phyloP scores from a whole-genome alignment of 2,888 invertebrate genomes.

The Camponotus fellah region DNA sequence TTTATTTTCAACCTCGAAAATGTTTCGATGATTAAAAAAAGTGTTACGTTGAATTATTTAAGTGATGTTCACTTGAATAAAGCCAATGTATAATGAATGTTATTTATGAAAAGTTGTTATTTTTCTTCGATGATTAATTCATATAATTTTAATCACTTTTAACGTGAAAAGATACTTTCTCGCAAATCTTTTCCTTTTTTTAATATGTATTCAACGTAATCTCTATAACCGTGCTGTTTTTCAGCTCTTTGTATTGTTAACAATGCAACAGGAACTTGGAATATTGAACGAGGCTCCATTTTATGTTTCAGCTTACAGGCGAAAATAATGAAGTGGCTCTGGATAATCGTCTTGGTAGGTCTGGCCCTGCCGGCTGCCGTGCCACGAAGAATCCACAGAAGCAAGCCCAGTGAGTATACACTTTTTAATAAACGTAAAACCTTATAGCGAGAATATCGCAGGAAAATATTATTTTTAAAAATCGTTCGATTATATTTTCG shows the following conservation, averaged over 20 bases:
- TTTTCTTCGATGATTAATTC: background rate
- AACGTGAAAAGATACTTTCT: background rate
- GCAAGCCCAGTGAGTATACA: conserved; percentile 78
- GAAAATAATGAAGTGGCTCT: conserved; percentile 79
- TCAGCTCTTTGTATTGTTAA: background rate
- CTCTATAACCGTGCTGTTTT: background rate
- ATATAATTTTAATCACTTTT: background rate
- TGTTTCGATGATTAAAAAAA: background rate
- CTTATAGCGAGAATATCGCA: background rate
- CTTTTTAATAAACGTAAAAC: background rate
- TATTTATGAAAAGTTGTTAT: background rate
- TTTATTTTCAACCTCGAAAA: background rate
- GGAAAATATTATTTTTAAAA: background rate
- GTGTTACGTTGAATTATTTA: background rate
- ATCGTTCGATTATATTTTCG: background rate
- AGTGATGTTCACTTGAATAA: background rate
- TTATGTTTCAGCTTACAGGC: conserved; percentile 69
- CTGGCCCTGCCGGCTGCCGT: conserved; percentile 79
- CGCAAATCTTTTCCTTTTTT: background rate
- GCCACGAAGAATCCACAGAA: conserved; percentile 79
- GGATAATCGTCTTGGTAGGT: conserved; percentile 78
- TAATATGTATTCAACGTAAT: conserved; percentile 4
- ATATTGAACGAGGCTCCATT: conserved; percentile 27
- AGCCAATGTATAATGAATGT: background rate
- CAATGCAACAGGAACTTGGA: background rate